Base-by-base conservation (phyloP, 2,888 invertebrate species). In the Morinoia aosen region DNA sequence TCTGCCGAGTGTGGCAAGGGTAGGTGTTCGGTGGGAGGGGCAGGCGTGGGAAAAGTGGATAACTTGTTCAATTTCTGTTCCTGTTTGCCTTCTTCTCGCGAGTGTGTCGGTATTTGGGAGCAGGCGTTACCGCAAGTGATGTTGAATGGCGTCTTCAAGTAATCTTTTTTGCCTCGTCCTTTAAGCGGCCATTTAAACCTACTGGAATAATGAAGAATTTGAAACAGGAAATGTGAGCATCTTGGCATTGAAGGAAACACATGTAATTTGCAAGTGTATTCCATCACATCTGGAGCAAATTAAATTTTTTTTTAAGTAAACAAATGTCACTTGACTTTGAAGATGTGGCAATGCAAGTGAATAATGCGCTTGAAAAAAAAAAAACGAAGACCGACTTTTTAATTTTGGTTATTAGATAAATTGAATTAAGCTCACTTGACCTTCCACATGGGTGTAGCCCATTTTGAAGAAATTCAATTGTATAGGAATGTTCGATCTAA, bases 31-130 rank as follows among this genome's bases (percentile, higher is more conserved):
- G 91, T 19, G 91, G 91, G 57, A 57, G 91, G 40, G 91, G 91
- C 56, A 91, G 90, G 91, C 76, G 76, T 76, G 76, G 33, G 76
- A 76, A 76, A 76, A 76, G 76, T 33, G 76, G 76, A 25, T 76
- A 76, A 76, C 76, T 10, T 76, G 25, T 76, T 76, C 33, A 33
- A 61, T 33, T 76, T 76, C 33, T 76, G 33, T 76, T 76, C 76
- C 33, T 76, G 76, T 76, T 76, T 76, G 76, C 19, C 76, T 76
- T 76, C 76, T 76, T 76, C 76, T 33, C 33, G 12, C 61, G 61
- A 61, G 61, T 16, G 76, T 33, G 76, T 76, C 76, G 76, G 76
- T 76, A 76, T 76, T 76, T 76, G 33, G 25, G 25, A 76, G 76
- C 25, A 33, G 25, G 76, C 10, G 25, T 76, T 76, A 76, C 25